phyloP scores from a whole-genome alignment of 2,797 vertebrate genomes.

The Glossophaga mutica region DNA sequence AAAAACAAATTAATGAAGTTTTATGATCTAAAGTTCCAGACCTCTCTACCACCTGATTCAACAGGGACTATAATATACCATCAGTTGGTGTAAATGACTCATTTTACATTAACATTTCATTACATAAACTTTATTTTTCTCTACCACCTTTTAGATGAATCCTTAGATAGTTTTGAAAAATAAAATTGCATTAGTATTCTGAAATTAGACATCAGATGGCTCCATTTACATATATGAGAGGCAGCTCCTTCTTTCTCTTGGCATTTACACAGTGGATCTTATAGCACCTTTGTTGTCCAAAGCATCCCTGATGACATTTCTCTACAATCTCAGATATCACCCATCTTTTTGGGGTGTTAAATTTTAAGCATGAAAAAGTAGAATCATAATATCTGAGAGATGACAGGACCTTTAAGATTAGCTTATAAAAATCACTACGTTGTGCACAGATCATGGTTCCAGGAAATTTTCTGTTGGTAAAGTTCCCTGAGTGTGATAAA shows the following conservation, averaged over 20 bases:
- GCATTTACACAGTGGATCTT: not conserved
- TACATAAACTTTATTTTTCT: not conserved
- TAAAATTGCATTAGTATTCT: not conserved
- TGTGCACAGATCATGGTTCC: not conserved
- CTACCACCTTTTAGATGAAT: not conserved
- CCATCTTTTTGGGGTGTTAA: not conserved
- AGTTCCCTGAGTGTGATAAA: not conserved
- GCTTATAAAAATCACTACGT: not conserved
- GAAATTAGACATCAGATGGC: not conserved
- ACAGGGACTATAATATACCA: not conserved
- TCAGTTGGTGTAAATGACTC: not conserved
- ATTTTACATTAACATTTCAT: not conserved
- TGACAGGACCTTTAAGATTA: not conserved
- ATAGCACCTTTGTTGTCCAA: not conserved
- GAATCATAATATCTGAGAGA: not conserved
- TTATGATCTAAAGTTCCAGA: conserved; percentile 25
- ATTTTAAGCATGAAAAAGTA: not conserved
- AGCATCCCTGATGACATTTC: not conserved
- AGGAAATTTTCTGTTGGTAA: not conserved
- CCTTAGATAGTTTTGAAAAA: not conserved
- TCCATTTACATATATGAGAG: not conserved
- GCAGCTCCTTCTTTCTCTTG: not conserved
- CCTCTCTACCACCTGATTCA: not conserved
- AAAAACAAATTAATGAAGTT: conserved; percentile 26
- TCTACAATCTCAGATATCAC: not conserved